Percentiles rank a stretch among this genome's conserved stretches.
Evolutionary conservation across 2,113 vertebrate species (phyloP).

Genomic region (Erythrocercus mccallii): DNA sequence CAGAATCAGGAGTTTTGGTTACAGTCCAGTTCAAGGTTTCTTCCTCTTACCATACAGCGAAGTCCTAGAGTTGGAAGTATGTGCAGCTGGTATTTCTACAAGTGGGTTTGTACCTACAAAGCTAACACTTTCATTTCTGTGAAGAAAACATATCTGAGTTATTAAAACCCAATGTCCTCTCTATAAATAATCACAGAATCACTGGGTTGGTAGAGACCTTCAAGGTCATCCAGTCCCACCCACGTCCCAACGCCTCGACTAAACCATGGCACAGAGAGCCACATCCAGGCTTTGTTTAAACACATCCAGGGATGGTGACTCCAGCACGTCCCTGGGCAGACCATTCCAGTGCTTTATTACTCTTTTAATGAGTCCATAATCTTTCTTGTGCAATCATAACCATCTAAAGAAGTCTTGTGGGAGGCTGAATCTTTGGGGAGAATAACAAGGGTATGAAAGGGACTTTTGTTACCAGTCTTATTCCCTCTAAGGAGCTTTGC

Average conservation of each 20-base stretch:
- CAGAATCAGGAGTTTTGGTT: not conserved
- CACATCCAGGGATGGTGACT: not conserved
- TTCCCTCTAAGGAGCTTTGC: constrained; percentile 36
- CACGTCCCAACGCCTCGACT: not conserved
- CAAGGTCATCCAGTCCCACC: not conserved
- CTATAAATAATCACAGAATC: not conserved
- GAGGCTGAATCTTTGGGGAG: constrained; percentile 34
- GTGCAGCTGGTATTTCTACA: constrained; percentile 16
- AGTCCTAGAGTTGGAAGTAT: not conserved
- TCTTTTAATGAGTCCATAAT: not conserved
- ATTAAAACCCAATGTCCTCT: constrained; percentile 18
- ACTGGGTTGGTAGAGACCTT: not conserved
- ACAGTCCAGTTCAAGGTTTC: not conserved
- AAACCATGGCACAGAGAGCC: not conserved
- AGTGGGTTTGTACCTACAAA: not conserved
- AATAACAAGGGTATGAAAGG: constrained; percentile 17
- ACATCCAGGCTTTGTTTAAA: not conserved
- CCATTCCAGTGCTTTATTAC: not conserved
- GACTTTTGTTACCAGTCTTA: not conserved
- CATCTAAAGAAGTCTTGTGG: constrained; percentile 48
- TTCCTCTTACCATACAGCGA: not conserved
- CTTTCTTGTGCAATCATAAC: not conserved
- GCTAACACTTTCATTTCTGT: constrained; percentile 33
- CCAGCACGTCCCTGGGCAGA: not conserved
- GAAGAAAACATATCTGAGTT: not conserved